Base-by-base conservation (phyloP, 2,797 vertebrate genomes). In the Malurus leucopterus region DNA sequence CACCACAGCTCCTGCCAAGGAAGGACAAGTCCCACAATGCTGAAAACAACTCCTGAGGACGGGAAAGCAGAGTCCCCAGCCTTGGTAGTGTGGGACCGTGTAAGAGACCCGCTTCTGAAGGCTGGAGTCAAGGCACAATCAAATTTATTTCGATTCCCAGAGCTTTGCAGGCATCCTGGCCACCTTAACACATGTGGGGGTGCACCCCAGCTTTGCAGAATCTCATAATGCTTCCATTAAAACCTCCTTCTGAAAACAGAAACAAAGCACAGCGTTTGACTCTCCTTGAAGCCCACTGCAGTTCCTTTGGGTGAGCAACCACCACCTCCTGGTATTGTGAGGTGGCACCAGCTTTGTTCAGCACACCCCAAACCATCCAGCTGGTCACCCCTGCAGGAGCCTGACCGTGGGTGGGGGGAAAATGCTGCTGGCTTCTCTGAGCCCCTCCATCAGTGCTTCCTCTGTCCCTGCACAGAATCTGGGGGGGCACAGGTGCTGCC, bases 1-100 rank as follows among this genome's bases (percentile, higher is more conserved):
- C 5, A 61, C 34, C 32, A 14, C 0, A 0, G 63, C 32, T 69
- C 63, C 62, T 4, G 1, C 8, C 0, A 1, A 24, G 67, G 32
- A 75, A 32, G 36, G 32, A 6, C 0, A 58, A 43, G 47, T 40
- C 40, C 40, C 34, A 43, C 0, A 0, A 17, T 24, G 49, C 0
- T 53, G 64, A 36, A 70, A 89, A 64, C 0, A 0, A 29, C 58
- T 23, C 30, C 44, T 32, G 18, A 61, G 46, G 68, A 68, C 34
- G 22, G n/a, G 30, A 83, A 68, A 2, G 2, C 0, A 3, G 34
- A 73, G 19, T 22, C n/a, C 11, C 26, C 3, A 13, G 47, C 21
- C 46, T 51, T 58, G 63, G 62, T 9, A 7, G 19, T 1, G 1
- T 17, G 4, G 18, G 9, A 43, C 67, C 41, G 44, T 0, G 1